Base-by-base conservation (phyloP, 2,113 vertebrate genomes). In the Ciconia maguari region DNA sequence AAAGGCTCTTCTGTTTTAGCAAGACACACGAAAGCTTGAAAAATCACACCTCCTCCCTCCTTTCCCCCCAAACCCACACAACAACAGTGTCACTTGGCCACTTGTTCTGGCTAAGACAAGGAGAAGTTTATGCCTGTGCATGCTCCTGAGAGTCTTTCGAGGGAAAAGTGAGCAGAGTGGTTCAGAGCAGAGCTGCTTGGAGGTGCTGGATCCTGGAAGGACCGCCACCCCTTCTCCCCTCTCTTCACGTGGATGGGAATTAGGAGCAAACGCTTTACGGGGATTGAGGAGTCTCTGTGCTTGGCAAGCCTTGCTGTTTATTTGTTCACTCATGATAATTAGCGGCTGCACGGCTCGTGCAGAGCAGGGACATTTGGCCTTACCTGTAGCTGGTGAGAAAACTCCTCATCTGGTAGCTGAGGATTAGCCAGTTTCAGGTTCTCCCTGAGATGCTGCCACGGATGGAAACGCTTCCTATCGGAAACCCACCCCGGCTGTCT, bases 1-100 rank as follows among this genome's bases (percentile, higher is more conserved):
- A 98, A 98, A 98, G 96, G 95, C 95, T 94, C 96, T 96, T 98
- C 97, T 96, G 76, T 97, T 98, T 97, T 97, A 96, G 94, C 91
- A 97, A 98, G 97, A 94, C 97, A 96, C 81, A 96, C 96, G 96
- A 97, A 96, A 97, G 93, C 97, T 97, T 96, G 96, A 96, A 97
- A 98, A 98, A 97, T 97, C 97, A 94, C 97, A 98, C 95, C 90
- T 97, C 97, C 97, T 96, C 96, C 97, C 93, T 96, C 87, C 70
- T 95, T 86, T 89, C 60, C 89, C 94, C 96, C 93, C 49, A 97
- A 97, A 97, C 97, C 97, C 93, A 96, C 95, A 96, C 96, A 96
- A 94, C 96, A 95, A 96, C 96, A 95, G 94, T 96, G 93, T 93
- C 61, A 84, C 96, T 98, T 97, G 97, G 96, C 97, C 98, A 97